Evolutionary conservation across 2,888 invertebrate species (phyloP), one percentile per base, ranked within the genome.

Genomic region (Brachypalpus laphriformis): DNA sequence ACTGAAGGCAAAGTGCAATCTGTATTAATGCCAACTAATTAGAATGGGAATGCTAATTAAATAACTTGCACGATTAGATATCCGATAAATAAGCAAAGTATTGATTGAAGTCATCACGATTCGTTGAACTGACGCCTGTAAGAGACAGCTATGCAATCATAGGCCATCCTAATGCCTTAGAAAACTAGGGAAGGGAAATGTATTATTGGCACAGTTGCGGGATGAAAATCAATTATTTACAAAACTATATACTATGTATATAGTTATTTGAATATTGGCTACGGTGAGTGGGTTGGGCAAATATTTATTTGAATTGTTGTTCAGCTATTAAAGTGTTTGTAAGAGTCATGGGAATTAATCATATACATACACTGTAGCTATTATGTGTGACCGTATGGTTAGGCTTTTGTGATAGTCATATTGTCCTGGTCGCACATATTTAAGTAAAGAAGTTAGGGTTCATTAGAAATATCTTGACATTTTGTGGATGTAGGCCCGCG

Each of bases 41-140:
- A 14, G 40, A 40, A 49, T n/a, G 8, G 14, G 11, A 8, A 49
- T 47, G 47, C 11, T 47, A 59, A 71, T 49, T 71, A 8, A 37
- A 45, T 34, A 25, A 28, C 18, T 57, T 40, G 51, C 59, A 51
- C 61, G 72, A 51, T 61, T 42, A 14, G 49, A 61, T 72, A 59
- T n/a, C 28, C 40, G 28, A 61, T 40, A 22, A 49, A 51, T 61
- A 28, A 59, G n/a, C 49, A 40, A 47, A 16, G 16, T 25, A 51
- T 51, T 40, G 37, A 61, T 47, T 42, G 34, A 47, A 40, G 3
- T 25, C 47, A 72, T 72, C 72, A 72, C 72, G 51, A 66, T 18
- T 51, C 8, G 22, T 25, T 1, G 25, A 18, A 22, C 18, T 16
- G 14, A 37, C 18, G 37, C 14, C 14, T 20, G 34, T 8, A 31